Evolutionary conservation across 2,888 invertebrate genomes (phyloP), one percentile per base, ranked within the genome.

Genomic region (Autographa pulchrina): DNA sequence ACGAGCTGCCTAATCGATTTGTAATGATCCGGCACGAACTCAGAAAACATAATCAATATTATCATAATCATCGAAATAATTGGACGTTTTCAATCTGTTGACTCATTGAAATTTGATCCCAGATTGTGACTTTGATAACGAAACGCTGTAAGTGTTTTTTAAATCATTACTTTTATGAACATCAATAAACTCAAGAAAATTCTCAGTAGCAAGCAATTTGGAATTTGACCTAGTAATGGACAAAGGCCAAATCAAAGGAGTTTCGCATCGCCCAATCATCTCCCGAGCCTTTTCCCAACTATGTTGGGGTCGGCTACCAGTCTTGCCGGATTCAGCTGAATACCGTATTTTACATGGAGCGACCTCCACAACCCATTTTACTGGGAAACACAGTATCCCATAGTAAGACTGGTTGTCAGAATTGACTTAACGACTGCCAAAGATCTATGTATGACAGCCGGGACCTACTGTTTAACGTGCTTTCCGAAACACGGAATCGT

Each of bases 1-100:
- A 86, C 68, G 68, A 18, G 68, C 54, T 48, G 56, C 35, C 77
- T 71, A 77, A 73, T 82, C 69, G 72, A 79, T 72, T 75, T 78
- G 74, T 81, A 74, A 78, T 77, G 81, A 84, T 80, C 83, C 73
- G 75, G 64, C 69, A 67, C 71, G 76, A 75, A 78, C 82, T 84
- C 79, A 70, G 52, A 38, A 71, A 75, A 84, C 62, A 75, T 83
- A 77, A 75, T 66, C 69, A 72, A 43, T 75, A 71, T 77, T 70
- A 81, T 83, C 83, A 85, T 77, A 67, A 73, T 72, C 68, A 38
- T 61, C 18, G 25, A 25, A 25, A 56, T 56, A 25, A 56, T 56
- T 20, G 20, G 54, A 56, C 25, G 54, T 56, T 25, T 56, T 25
- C 20, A 56, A 56, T 56, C 54, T 25, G 54, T 25, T 56, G 20